These are phyloP conservation scores for Sciurus niger DNA, from an alignment of 2,113 vertebrate genomes.

Conservation along the genomic window DNA sequence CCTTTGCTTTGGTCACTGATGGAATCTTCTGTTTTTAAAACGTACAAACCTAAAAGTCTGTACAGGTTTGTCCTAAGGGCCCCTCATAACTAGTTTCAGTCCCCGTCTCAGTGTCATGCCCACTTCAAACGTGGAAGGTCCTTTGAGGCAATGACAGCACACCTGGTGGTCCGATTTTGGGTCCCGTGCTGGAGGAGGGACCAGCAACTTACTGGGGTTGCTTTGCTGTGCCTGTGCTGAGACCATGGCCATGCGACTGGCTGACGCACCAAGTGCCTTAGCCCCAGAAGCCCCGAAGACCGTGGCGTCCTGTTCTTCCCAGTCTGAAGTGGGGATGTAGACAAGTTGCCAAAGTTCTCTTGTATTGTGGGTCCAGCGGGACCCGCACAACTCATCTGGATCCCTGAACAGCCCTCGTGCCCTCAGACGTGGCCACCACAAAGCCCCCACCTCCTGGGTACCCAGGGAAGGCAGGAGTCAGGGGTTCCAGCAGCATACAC, in stretches of 20 bases:
- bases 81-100: not conserved
- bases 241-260: not conserved
- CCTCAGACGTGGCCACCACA: too few relatives aligned
- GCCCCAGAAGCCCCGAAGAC: not conserved
- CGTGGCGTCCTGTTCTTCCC: not conserved
- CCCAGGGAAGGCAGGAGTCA: not conserved
- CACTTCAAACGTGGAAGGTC: not conserved
- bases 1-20: not conserved
- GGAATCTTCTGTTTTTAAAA: not conserved
- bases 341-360: constrained; percentile 65
- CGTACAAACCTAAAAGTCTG: rapidly evolving
- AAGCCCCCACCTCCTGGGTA: not conserved
- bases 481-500: not conserved
- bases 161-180: not conserved
- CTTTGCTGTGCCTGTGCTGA: not conserved
- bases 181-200: too few relatives aligned
- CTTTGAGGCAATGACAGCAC: not conserved
- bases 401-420: not conserved
- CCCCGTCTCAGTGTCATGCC: not conserved
- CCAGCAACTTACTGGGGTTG: not conserved
- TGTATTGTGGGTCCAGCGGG: not conserved
- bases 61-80: not conserved
- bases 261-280: not conserved
- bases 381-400: not conserved
- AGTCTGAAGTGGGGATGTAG: not conserved